These are phyloP conservation scores for Anas platyrhynchos DNA, from an alignment of 2,113 vertebrate species.

Conservation along the genomic window DNA sequence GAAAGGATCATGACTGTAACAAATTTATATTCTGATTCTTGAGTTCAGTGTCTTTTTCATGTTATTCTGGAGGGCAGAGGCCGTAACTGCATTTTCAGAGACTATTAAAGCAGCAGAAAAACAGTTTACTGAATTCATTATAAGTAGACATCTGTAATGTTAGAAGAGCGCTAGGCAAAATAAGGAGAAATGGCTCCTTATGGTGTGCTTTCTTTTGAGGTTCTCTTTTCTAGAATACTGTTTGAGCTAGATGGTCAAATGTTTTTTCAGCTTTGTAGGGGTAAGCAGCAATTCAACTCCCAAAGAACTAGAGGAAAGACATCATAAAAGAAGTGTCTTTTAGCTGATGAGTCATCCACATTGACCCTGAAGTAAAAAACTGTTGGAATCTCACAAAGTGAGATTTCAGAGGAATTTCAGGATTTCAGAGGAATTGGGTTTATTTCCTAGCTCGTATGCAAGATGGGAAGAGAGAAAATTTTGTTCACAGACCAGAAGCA, in stretches of 20 bases:
- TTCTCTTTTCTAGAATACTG: neutral
- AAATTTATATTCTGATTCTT: slow-evolving; percentile 33
- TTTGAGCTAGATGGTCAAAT: neutral
- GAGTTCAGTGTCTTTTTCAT: neutral
- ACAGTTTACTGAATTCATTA: neutral
- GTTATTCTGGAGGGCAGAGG: neutral
- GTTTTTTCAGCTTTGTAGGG: neutral
- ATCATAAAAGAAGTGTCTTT: neutral
- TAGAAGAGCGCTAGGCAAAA: neutral
- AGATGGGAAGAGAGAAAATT: neutral
- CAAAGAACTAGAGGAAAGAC: neutral
- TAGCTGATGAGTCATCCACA: neutral
- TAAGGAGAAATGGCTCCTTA: neutral
- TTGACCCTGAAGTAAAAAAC: neutral
- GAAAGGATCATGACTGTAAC: slow-evolving; percentile 26
- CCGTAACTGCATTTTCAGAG: neutral
- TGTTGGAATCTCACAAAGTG: neutral
- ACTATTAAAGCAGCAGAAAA: neutral
- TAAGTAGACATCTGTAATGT: neutral
- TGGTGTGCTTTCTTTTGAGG: neutral
- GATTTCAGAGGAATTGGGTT: neutral
- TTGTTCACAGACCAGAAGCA: neutral
- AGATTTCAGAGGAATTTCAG: neutral
- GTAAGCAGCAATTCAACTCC: neutral
- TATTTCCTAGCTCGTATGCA: neutral